These are phyloP conservation scores for Athetis lepigone DNA, from an alignment of 2,888 invertebrate genomes.

Conservation along the genomic window DNA sequence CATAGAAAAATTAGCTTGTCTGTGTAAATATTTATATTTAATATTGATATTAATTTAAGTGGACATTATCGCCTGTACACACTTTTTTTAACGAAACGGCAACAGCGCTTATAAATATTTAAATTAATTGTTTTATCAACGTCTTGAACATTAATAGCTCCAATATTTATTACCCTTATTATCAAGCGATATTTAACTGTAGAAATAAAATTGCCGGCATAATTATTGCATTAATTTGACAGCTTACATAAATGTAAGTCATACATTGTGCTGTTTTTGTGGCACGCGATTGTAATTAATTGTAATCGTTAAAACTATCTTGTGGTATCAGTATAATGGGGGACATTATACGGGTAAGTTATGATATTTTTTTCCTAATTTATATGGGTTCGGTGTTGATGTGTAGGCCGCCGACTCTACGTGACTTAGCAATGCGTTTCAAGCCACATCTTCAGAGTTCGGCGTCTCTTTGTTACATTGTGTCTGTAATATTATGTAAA, in stretches of 20 bases:
- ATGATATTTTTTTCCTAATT: conserved; percentile 58
- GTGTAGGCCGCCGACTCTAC: conserved; percentile 33
- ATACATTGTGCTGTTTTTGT: conserved; percentile 51
- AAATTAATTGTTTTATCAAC: conserved; percentile 41
- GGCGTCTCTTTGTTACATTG: conserved; percentile 51
- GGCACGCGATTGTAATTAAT: conserved; percentile 62
- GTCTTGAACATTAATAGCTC: conserved; percentile 29
- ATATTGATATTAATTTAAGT: conserved; percentile 2
- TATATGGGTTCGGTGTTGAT: conserved; percentile 46
- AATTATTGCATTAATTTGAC: conserved; percentile 60
- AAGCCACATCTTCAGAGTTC: conserved; percentile 42
- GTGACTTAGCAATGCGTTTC: conserved; percentile 46
- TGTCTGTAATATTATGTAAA: conserved; percentile 53
- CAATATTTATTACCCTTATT: conserved; percentile 59
- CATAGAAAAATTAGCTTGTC: conserved; percentile 5
- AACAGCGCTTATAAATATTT: conserved; percentile 18
- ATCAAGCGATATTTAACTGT: conserved; percentile 43
- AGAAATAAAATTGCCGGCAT: conserved; percentile 51
- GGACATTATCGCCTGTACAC: conserved; percentile 30
- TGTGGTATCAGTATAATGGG: conserved; percentile 57
- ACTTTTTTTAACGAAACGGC: conserved; percentile 19
- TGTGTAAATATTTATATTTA: neutral
- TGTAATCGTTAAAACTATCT: conserved; percentile 61
- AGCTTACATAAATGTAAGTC: conserved; percentile 50
- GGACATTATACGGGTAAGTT: conserved; percentile 62